Evolutionary conservation across 2,888 invertebrate species (phyloP).

Genomic region (Opisthograptis luteolata): DNA sequence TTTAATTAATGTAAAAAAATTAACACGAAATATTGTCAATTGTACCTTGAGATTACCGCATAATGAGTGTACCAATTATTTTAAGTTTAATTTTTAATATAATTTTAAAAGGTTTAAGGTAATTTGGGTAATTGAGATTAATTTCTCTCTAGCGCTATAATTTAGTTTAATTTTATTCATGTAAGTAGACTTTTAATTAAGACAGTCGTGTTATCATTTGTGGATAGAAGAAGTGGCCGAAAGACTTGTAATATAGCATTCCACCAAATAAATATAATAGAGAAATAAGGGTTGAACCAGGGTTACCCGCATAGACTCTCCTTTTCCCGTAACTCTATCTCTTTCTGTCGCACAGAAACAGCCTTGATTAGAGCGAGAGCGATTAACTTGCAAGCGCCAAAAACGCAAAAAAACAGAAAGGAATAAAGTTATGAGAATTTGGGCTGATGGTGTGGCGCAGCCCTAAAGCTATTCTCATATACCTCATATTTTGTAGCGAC

Average conservation of each 20-base stretch:
- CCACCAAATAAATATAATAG: conserved; percentile 54
- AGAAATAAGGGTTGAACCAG: too few relatives aligned
- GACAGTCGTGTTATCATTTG: conserved; percentile 7
- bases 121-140: conserved; percentile 1
- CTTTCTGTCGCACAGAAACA: too few relatives aligned
- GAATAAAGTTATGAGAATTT: too few relatives aligned
- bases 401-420: neutral
- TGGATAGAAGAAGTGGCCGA: conserved; percentile 11
- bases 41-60: neutral
- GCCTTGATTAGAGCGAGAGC: too few relatives aligned
- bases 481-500: conserved; percentile 78
- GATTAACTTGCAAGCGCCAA: conserved; percentile 36
- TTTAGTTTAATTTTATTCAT: neutral
- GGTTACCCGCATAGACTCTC: too few relatives aligned
- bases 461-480: conserved; percentile 63
- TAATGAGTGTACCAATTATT: too few relatives aligned
- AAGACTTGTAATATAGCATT: conserved; percentile 47
- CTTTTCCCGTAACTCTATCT: too few relatives aligned
- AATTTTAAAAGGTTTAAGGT: conserved; percentile 1
- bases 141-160: neutral
- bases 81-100: too few relatives aligned
- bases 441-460: conserved; percentile 18
- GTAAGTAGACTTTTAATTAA: neutral
- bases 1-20: too few relatives aligned
- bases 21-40: too few relatives aligned